Evolutionary conservation across 2,113 vertebrate genomes (phyloP).

Genomic region (Thermophis baileyi): DNA sequence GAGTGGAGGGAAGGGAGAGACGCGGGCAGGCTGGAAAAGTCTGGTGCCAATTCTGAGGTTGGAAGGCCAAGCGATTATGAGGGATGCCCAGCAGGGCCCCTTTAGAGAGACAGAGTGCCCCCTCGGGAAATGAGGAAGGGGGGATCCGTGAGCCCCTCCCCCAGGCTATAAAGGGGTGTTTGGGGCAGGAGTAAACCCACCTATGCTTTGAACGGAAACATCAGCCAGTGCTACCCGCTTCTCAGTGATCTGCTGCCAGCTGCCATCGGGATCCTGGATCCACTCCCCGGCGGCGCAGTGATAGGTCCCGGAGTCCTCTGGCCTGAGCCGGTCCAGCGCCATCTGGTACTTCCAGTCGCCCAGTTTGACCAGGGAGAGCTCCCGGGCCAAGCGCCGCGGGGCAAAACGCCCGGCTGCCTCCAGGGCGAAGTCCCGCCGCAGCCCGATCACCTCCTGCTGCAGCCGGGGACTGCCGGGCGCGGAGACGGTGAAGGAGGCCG

Average conservation of each 20-base stretch:
- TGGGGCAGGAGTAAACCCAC: conserved; percentile 61
- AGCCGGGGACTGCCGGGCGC: conserved; percentile 46
- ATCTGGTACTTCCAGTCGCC: conserved; percentile 73
- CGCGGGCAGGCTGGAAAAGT: background rate
- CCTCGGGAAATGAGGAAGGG: background rate
- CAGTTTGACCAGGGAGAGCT: conserved; percentile 77
- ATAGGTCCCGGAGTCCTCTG: conserved; percentile 76
- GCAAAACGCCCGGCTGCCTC: conserved; percentile 63
- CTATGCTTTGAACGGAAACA: conserved; percentile 75
- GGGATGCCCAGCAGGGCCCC: background rate
- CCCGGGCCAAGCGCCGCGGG: conserved; percentile 67
- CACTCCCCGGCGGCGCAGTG: conserved; percentile 82
- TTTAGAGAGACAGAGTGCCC: background rate
- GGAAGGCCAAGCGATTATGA: background rate
- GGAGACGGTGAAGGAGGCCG: conserved; percentile 74
- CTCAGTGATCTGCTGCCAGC: conserved; percentile 81
- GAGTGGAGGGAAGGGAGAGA: background rate
- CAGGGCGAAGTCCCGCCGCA: conserved; percentile 72
- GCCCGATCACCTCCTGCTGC: conserved; percentile 73
- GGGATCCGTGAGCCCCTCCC: background rate
- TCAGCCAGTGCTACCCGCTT: conserved; percentile 80
- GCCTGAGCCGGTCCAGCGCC: conserved; percentile 70
- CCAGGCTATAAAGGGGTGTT: background rate
- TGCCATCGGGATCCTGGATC: conserved; percentile 80
- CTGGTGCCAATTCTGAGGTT: background rate